Evolutionary conservation across 2,113 vertebrate species (phyloP).

Genomic region (Triplophysa tibetana): DNA sequence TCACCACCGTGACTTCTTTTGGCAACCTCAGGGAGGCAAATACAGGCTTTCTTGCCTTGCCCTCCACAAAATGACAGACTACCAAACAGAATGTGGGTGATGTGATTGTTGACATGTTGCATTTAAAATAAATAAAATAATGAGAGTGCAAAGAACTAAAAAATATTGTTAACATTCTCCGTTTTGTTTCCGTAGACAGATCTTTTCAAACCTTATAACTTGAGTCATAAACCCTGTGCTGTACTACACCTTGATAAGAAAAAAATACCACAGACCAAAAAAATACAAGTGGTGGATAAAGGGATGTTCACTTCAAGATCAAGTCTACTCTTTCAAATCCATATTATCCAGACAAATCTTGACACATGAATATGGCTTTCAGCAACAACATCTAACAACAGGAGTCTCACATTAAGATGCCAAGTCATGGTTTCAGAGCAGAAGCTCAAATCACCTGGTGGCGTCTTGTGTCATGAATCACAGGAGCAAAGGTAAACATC

Average conservation of each 20-base stretch:
- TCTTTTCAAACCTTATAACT: too few species aligned
- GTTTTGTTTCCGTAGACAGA: too few species aligned
- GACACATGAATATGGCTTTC: conserved; percentile 1
- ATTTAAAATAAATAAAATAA: too few species aligned
- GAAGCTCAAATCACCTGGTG: conserved; percentile 41
- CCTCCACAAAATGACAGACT: background rate
- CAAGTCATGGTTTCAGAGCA: conserved; percentile 27
- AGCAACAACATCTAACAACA: conserved; percentile 33
- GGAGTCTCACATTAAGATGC: conserved; percentile 29
- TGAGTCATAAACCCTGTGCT: too few species aligned
- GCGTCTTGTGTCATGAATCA: conserved; percentile 51
- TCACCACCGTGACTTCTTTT: conserved; percentile 54
- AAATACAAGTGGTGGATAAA: background rate
- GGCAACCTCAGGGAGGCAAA: conserved; percentile 34
- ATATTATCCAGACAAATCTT: conserved; percentile 38
- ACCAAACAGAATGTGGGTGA: background rate
- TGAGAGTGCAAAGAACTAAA: too few species aligned
- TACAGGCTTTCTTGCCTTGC: background rate
- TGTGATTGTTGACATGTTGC: background rate
- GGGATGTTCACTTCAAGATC: background rate
- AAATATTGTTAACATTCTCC: too few species aligned
- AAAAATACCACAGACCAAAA: conserved; percentile 3
- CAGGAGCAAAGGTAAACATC: conserved; percentile 53
- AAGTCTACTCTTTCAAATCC: background rate
- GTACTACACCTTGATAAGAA: too few species aligned